Conservation (phyloP, 2,113 vertebrate species). For the Sigmodon hispidus region DNA sequence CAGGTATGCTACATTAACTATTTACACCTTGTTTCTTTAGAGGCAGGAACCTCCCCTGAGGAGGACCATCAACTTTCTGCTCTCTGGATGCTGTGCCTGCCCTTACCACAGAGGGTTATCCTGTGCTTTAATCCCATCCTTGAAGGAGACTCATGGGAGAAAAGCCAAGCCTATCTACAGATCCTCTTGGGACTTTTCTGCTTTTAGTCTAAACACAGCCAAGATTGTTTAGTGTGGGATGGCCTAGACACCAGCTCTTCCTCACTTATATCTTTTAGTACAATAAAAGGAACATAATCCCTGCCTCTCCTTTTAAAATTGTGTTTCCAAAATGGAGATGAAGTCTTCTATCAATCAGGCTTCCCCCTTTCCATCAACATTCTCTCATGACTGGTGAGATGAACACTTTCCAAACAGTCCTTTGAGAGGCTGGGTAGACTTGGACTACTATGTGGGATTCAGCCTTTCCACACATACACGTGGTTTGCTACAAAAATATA, state of each 20-base stretch:
- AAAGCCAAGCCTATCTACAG: constrained; percentile 65
- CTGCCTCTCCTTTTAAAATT: constrained; percentile 67
- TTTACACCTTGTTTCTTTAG: constrained; percentile 85
- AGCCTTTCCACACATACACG: constrained; percentile 71
- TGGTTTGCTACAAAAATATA: constrained; percentile 75
- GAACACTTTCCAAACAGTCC: constrained; percentile 61
- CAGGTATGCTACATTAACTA: constrained; percentile 86
- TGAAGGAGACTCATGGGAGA: constrained; percentile 78
- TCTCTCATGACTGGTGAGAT: constrained; percentile 57
- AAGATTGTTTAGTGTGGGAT: constrained; percentile 52
- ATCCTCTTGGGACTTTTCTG: constrained; percentile 50
- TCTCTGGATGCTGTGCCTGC: constrained; percentile 73
- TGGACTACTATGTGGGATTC: not conserved
- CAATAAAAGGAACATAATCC: constrained; percentile 62
- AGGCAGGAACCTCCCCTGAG: constrained; percentile 77
- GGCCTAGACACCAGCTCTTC: constrained; percentile 66
- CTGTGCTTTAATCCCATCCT: constrained; percentile 80
- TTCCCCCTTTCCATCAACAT: constrained; percentile 64
- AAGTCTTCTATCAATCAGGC: constrained; percentile 72
- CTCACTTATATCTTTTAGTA: constrained; percentile 64
- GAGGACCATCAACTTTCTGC: constrained; percentile 78
- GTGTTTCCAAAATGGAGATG: constrained; percentile 67
- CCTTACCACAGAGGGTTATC: constrained; percentile 79
- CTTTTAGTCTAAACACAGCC: constrained; percentile 48
- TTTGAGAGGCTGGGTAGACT: constrained; percentile 70